A percentile compares a stretch with the other conserved stretches of the same genome.
Conservation (phyloP, 2,797 vertebrate species). For the Eutrigla gurnardus region DNA sequence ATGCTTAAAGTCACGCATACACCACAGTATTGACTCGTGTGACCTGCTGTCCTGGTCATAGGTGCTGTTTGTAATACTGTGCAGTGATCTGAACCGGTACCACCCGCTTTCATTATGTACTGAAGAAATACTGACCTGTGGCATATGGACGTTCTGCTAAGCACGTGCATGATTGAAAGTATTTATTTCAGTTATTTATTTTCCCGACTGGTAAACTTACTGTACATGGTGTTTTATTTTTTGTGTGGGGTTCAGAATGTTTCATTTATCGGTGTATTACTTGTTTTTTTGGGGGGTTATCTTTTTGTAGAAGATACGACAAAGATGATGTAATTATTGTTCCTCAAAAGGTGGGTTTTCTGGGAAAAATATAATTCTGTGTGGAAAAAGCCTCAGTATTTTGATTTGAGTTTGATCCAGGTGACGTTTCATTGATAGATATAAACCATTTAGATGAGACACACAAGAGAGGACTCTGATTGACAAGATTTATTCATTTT, state of each 20-base stretch:
- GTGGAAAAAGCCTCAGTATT: constrained; percentile 14
- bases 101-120: constrained; percentile 26
- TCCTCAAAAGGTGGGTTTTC: constrained; percentile 11
- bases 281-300: constrained; percentile 19
- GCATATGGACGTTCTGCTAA: constrained; percentile 45
- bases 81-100: constrained; percentile 52
- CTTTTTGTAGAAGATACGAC: constrained; percentile 14
- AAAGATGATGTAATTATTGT: constrained; percentile 5
- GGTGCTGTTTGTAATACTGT: constrained; percentile 71
- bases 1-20: constrained; percentile 40
- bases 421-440: neutral
- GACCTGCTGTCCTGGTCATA: constrained; percentile 42
- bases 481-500: constrained; percentile 50
- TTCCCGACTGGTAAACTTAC: constrained; percentile 42
- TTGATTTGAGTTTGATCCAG: neutral
- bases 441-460: constrained; percentile 2
- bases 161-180: constrained; percentile 58
- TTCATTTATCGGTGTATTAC: constrained; percentile 47
- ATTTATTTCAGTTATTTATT: constrained; percentile 83
- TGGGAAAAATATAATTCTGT: constrained; percentile 17
- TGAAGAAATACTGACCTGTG: constrained; percentile 39
- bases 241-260: constrained; percentile 49
- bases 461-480: neutral
- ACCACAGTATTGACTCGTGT: constrained; percentile 45
- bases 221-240: constrained; percentile 32